These are phyloP conservation scores for Nebria brevicollis DNA, from an alignment of 2,888 invertebrate species.

Conservation along the genomic window DNA sequence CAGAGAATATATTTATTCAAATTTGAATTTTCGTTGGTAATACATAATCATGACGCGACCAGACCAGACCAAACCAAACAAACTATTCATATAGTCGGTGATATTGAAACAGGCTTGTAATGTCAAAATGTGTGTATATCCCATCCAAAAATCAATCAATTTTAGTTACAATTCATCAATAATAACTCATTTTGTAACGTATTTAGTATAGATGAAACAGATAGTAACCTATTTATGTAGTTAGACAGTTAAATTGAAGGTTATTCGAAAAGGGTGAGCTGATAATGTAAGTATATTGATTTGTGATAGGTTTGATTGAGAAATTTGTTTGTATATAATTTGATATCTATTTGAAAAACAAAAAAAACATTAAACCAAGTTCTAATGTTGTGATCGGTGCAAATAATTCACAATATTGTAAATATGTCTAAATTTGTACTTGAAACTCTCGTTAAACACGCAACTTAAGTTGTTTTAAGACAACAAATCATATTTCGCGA, in stretches of 20 bases:
- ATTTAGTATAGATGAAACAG: not conserved
- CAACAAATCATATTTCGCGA: not conserved
- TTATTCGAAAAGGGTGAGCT: not conserved
- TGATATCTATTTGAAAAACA: not conserved
- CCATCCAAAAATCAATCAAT: not conserved
- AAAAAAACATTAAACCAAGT: not conserved
- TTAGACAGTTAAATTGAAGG: not conserved
- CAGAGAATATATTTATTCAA: not conserved
- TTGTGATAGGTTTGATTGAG: not conserved
- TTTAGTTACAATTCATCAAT: not conserved
- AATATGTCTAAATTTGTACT: not conserved
- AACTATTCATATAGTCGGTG: too few relatives aligned
- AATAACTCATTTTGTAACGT: not conserved
- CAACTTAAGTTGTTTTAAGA: not conserved
- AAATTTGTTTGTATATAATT: not conserved
- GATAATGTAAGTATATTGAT: not conserved
- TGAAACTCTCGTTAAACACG: not conserved
- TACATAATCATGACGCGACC: too few relatives aligned
- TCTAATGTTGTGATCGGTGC: conserved; percentile 18
- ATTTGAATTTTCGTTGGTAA: too few relatives aligned
- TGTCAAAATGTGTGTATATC: too few relatives aligned
- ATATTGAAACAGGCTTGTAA: too few relatives aligned
- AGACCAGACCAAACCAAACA: too few relatives aligned
- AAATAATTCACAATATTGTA: conserved; percentile 12
- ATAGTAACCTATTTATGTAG: not conserved